Conservation (phyloP, 1,140 invertebrate species). For the Paraescarpia echinospica region DNA sequence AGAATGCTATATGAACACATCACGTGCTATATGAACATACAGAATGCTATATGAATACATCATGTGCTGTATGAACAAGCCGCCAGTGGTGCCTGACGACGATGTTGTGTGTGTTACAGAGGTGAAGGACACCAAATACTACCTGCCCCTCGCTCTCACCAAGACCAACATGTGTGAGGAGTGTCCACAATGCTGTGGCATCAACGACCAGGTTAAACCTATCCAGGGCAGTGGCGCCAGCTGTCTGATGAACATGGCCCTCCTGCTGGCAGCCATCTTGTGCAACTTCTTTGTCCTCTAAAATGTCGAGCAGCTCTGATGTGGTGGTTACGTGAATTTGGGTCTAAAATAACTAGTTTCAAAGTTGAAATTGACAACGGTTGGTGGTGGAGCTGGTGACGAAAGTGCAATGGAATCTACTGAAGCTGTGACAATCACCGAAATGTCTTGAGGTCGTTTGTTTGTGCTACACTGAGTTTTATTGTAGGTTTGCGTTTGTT, state of each 20-base stretch:
- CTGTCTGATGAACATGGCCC: neutral
- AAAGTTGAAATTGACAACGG: neutral
- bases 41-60: neutral
- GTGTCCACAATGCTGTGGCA: neutral
- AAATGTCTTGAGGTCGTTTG: neutral
- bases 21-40: neutral
- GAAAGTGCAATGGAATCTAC: neutral
- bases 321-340: neutral
- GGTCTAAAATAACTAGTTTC: neutral
- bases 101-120: neutral
- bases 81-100: too few species aligned
- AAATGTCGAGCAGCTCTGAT: neutral
- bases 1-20: neutral
- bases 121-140: neutral
- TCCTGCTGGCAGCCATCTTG: neutral
- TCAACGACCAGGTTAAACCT: neutral
- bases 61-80: neutral
- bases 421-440: neutral
- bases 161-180: neutral
- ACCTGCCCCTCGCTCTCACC: neutral
- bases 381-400: neutral
- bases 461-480: neutral
- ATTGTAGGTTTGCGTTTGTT: too few species aligned
- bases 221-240: neutral
- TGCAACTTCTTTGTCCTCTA: neutral